Base-by-base conservation (phyloP, 2,888 invertebrate species). In the Creontiades dilutus region DNA sequence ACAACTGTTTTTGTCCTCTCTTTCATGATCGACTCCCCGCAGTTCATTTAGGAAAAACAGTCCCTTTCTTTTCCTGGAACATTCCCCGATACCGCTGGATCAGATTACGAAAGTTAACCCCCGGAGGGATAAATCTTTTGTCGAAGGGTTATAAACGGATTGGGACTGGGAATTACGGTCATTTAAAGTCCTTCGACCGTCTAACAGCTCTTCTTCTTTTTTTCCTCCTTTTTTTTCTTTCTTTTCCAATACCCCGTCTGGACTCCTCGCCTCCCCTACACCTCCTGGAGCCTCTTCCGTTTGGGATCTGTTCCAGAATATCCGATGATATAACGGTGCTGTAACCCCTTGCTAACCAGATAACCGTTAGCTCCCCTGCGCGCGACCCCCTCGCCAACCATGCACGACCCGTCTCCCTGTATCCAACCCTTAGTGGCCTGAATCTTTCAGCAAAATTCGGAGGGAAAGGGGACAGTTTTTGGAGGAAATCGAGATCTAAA, bases 301-400 rank as follows among this genome's bases (percentile, higher is more conserved):
- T 61, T 61, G 61, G 61, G n/a, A 19, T 19, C 61, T 19, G 61
- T 61, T 61, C 61, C 61, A 61, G n/a, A 61, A 61, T 61, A 61
- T 61, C 61, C 61, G 61, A 61, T 61, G 61, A 61, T 61, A 61
- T 61, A 61, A 61, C 61, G 61, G 61, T n/a, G 61, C 16, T 61
- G 61, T 61, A 19, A 61, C 61, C 61, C 61, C 61, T 61, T 61
- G 7, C 61, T 19, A 61, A 19, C 61, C 61, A 19, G 61, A 61
- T 61, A 61, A 61, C 61, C n/a, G 61, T 61, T 19, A 19, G 61
- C n/a, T 52, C 16, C 52, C 52, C 52, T 52, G 52, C 1, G 16
- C 52, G 16, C 61, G 61, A 61, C 61, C 61, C 52, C 16, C 16
- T 14, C 52, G 52, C 14, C n/a, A 61, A 16, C 61, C 0, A 37